Percentiles rank a stretch among this genome's conserved stretches.
Conservation (phyloP, 2,797 vertebrate genomes). For the Coccyzus lansbergi region DNA sequence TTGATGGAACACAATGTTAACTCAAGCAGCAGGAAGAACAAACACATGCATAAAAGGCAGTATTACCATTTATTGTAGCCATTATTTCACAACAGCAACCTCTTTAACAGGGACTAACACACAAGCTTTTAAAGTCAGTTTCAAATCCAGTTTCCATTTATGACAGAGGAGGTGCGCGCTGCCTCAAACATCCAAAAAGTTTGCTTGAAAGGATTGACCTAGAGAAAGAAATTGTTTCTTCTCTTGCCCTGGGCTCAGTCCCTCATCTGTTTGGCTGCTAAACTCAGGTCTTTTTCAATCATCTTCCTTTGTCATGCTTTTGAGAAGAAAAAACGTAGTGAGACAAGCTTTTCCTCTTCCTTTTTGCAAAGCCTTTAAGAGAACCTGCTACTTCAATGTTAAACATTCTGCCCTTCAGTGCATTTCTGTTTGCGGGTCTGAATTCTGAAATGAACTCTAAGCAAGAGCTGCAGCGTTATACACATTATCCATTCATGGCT, state of each 20-base stretch:
- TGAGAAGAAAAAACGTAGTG: not conserved
- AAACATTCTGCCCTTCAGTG: not conserved
- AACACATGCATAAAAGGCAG: not conserved
- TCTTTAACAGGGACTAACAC: rapidly evolving
- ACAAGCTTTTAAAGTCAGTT: not conserved
- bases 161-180: not conserved
- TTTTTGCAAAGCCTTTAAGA: not conserved
- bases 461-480: not conserved
- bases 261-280: not conserved
- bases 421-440: not conserved
- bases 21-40: not conserved
- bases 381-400: not conserved
- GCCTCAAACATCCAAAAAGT: not conserved
- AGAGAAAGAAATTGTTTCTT: not conserved
- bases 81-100: not conserved
- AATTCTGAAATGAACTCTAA: not conserved
- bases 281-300: not conserved
- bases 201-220: not conserved
- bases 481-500: not conserved
- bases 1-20: not conserved
- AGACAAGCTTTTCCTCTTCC: not conserved
- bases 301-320: not conserved
- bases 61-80: not conserved
- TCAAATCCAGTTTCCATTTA: not conserved
- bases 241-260: not conserved